Percentiles rank a stretch among this genome's conserved stretches.
These are phyloP conservation scores for Netelia melanura DNA, from an alignment of 2,888 invertebrate genomes.

Conservation along the genomic window DNA sequence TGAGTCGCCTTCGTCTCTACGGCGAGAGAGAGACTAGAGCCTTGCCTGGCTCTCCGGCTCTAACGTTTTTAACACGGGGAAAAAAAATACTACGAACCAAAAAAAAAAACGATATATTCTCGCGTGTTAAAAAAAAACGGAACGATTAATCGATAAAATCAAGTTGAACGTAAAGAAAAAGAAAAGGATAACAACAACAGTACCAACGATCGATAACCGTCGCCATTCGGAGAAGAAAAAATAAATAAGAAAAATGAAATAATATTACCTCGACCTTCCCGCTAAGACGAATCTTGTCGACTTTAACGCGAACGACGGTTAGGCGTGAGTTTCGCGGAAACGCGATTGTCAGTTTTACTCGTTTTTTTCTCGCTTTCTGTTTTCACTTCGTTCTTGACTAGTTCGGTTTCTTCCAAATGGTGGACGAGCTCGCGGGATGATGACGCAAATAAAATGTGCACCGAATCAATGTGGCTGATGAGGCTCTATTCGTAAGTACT, in stretches of 20 bases:
- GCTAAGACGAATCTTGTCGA: not conserved
- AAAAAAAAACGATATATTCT: not conserved
- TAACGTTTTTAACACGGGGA: constrained; percentile 20
- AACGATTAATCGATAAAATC: not conserved
- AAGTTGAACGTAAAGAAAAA: not conserved
- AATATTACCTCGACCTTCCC: not conserved
- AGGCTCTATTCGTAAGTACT: constrained; percentile 82
- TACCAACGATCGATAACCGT: no score
- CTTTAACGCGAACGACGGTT: not conserved
- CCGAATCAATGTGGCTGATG: constrained; percentile 82
- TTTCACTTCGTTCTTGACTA: not conserved
- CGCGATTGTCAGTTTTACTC: constrained; percentile 15
- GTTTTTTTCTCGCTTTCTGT: not conserved
- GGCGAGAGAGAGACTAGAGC: constrained; percentile 73
- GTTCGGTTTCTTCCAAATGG: constrained; percentile 61
- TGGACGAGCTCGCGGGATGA: constrained; percentile 71
- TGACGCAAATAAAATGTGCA: constrained; percentile 82
- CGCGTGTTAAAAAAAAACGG: not conserved
- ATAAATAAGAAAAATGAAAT: not conserved
- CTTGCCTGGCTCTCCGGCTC: constrained; percentile 71
- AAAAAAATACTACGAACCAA: not conserved
- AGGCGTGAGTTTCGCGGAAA: constrained; percentile 9
- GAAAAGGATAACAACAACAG: not conserved
- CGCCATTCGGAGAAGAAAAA: not conserved
- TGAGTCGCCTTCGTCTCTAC: constrained; percentile 83